A percentile compares a stretch with the other conserved stretches of the same genome.
These are phyloP conservation scores for Meriones unguiculatus DNA, from an alignment of 2,113 vertebrate species.

Conservation along the genomic window DNA sequence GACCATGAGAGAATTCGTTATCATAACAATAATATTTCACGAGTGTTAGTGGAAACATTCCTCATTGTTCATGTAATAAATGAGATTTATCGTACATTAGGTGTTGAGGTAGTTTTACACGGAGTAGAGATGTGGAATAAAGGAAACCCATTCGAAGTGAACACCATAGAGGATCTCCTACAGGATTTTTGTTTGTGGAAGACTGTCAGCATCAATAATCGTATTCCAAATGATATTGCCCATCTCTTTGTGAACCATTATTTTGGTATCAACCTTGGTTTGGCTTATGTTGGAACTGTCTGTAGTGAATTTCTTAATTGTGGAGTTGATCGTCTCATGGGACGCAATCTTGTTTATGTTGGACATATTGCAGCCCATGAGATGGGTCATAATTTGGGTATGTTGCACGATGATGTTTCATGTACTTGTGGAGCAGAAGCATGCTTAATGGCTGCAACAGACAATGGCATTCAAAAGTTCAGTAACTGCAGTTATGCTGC, in stretches of 20 bases:
- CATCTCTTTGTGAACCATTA: neutral
- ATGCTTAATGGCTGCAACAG: neutral
- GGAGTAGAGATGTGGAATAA: constrained; percentile 50
- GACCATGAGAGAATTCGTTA: neutral
- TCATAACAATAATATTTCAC: neutral
- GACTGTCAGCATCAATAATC: accelerated
- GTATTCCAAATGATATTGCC: neutral
- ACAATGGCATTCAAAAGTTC: accelerated
- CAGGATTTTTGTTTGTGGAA: neutral
- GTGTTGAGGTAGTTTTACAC: neutral
- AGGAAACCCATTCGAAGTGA: neutral
- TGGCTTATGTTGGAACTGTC: neutral
- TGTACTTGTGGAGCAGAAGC: accelerated
- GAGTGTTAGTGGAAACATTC: neutral
- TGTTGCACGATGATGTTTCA: neutral
- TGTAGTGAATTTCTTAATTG: neutral
- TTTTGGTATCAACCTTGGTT: neutral
- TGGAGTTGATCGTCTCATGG: neutral
- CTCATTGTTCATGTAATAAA: neutral
- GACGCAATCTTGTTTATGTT: accelerated
- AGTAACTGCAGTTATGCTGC: constrained; percentile 74
- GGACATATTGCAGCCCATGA: neutral
- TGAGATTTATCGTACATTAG: neutral
- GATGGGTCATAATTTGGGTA: constrained; percentile 37
- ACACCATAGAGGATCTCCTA: accelerated